Percentiles rank a stretch among this genome's conserved stretches.
Evolutionary conservation across 1,140 invertebrate genomes (phyloP).

Genomic region (Palaemon carinicauda): DNA sequence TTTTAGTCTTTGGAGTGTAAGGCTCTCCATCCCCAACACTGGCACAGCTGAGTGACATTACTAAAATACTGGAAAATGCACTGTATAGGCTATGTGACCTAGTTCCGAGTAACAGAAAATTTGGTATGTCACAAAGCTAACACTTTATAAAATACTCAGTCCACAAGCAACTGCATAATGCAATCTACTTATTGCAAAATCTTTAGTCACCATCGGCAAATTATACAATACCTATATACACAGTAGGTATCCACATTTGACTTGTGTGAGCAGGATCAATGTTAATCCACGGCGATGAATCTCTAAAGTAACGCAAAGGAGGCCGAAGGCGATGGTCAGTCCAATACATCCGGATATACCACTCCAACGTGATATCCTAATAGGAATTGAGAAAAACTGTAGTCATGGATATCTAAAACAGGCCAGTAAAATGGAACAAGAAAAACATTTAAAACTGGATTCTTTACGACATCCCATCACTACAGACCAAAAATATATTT

Average conservation of each 20-base stretch:
- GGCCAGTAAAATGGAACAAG: background rate
- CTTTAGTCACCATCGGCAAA: no score
- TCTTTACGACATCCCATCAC: background rate
- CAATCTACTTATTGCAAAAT: no score
- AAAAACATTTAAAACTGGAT: background rate
- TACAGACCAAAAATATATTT: no score
- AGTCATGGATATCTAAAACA: background rate
- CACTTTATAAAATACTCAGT: no score
- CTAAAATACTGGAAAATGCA: no score
- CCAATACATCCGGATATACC: conserved; percentile 36
- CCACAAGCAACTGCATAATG: no score
- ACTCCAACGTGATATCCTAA: conserved; percentile 34
- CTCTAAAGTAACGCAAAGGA: background rate
- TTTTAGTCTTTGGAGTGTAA: no score
- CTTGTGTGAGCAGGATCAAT: conserved; percentile 5
- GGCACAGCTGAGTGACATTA: no score
- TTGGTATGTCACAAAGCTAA: no score
- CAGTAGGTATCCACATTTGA: conserved; percentile 20
- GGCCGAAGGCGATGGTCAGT: conserved; percentile 1
- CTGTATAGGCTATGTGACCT: no score
- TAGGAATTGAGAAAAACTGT: background rate
- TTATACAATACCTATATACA: conserved; percentile 5
- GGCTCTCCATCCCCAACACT: no score
- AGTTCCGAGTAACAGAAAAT: no score
- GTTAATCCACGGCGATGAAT: background rate